Evolutionary conservation across 2,888 invertebrate species (phyloP), one percentile per base, ranked within the genome.

Genomic region (Zaprionus obscuricornis): DNA sequence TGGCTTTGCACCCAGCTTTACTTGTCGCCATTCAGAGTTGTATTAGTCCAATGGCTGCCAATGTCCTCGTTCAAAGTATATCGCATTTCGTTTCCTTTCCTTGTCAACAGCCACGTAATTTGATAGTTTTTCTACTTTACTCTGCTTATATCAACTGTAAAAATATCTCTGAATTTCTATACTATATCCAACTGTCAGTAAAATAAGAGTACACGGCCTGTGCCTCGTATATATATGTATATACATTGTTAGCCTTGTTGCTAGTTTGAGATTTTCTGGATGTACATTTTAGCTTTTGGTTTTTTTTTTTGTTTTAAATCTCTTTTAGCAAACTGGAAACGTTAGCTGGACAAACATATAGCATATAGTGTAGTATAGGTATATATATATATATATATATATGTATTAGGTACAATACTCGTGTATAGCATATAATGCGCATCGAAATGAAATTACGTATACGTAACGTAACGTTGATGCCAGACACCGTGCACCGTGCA

Each of bases 91-190:
- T 45, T 49, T 43, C 16, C 13, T 49, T 45, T 59, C 66, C 49
- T n/a, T 81, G 72, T 77, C 85, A 69, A 72, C 74, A 67, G 67
- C 57, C 57, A 66, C 69, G 78, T 85, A 75, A 85, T 79, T 83
- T 85, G 75, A 82, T 86, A 82, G 83, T 87, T 79, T 77, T 82
- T 84, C 74, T 71, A 71, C 74, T 76, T 74, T 59, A 33, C 59
- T 70, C 66, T 55, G 43, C 56, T 57, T 49, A 36, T 65, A 63
- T 73, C 59, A 65, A 65, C 64, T 74, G 59, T 58, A 73, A 60
- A 71, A 81, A 81, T 68, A 84, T 60, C 59, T 70, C 36, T 54
- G 52, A 59, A 64, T 65, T 56, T 50, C 55, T 45, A 40, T 20
- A 24, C 37, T 51, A 31, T 47, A 50, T 39, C 36, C 27, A 33